Conservation (phyloP, 2,888 invertebrate genomes). For the Reticulitermes lucifugus region DNA sequence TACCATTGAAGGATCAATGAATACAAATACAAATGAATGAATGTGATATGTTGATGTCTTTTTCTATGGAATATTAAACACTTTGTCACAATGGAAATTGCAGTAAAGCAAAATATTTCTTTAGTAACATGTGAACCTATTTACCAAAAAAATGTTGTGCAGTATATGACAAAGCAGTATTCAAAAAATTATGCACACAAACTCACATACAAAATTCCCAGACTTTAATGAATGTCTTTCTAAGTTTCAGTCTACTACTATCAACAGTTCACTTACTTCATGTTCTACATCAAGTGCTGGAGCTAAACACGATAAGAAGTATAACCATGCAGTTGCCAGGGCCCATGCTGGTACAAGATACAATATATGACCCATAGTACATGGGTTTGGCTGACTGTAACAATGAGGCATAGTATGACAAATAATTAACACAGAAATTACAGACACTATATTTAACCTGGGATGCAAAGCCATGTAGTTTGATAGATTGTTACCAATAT, state of each 20-base stretch:
- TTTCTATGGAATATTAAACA: no score
- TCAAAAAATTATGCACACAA: background rate
- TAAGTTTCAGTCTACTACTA: background rate
- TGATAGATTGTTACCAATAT: no score
- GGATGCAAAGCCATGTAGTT: no score
- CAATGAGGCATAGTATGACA: no score
- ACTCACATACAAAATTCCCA: background rate
- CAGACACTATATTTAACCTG: no score
- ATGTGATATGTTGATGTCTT: no score
- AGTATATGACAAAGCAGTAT: background rate
- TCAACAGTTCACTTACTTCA: background rate
- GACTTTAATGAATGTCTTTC: background rate
- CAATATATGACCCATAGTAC: background rate
- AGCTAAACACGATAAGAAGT: background rate
- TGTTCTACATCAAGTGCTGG: slow-evolving; percentile 20
- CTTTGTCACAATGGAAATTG: no score
- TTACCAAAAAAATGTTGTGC: background rate
- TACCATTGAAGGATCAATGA: no score
- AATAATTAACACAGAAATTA: no score
- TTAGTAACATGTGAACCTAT: no score
- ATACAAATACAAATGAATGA: no score
- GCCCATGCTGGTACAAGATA: slow-evolving; percentile 15
- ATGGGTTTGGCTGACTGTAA: background rate
- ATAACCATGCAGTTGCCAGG: slow-evolving; percentile 16
- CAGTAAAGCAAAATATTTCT: no score